phyloP scores from a whole-genome alignment of 2,797 vertebrate species.

The Macrochelys suwanniensis region DNA sequence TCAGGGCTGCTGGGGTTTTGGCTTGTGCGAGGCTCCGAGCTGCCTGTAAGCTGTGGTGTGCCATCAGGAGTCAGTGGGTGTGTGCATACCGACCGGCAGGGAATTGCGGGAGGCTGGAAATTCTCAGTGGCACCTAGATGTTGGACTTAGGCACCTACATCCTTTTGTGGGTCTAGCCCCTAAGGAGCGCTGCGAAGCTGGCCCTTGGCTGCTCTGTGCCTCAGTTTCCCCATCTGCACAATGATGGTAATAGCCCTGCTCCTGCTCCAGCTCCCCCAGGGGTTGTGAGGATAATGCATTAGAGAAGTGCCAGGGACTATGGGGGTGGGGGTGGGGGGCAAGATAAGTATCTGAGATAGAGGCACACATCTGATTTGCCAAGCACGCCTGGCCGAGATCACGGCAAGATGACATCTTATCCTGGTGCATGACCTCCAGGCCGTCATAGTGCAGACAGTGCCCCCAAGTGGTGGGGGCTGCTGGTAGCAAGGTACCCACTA shows the following conservation, averaged over 20 bases:
- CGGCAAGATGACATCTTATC: neutral
- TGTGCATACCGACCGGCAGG: neutral
- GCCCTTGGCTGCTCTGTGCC: neutral
- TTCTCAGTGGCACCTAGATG: neutral
- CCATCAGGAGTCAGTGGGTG: neutral
- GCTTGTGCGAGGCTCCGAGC: neutral
- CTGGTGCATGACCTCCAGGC: neutral
- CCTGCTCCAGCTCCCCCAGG: neutral
- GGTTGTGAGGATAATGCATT: neutral
- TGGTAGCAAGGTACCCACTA: too few species aligned
- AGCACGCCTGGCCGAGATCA: neutral
- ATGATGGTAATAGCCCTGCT: neutral
- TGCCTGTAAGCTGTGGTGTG: neutral
- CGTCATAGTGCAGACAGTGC: neutral
- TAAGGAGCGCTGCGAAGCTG: neutral
- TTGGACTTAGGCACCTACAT: neutral
- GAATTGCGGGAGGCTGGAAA: neutral
- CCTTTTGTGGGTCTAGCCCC: neutral
- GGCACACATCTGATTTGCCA: neutral
- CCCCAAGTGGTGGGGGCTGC: too few species aligned
- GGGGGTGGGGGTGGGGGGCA: too few species aligned
- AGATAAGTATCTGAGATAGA: neutral
- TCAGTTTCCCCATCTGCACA: neutral
- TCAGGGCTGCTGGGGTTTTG: too few species aligned
- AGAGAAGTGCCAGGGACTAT: neutral